phyloP scores from a whole-genome alignment of 2,888 invertebrate genomes.

The Deroplatys truncata region DNA sequence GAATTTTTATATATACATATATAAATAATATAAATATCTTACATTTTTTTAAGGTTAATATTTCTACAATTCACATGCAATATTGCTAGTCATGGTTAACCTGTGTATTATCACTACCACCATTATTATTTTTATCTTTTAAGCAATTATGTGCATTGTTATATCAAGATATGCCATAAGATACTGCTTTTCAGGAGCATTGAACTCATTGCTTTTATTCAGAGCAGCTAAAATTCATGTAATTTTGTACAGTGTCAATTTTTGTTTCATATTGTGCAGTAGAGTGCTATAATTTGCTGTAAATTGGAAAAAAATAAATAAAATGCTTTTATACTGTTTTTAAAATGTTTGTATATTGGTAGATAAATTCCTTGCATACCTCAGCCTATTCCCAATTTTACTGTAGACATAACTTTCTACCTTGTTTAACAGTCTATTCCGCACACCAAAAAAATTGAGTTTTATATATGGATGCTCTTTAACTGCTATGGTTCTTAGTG shows the following conservation, averaged over 20 bases:
- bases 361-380: background rate
- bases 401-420: too few relatives aligned
- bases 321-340: conserved; percentile 32
- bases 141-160: background rate
- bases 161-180: background rate
- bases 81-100: background rate
- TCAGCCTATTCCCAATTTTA: too few relatives aligned
- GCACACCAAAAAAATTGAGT: too few relatives aligned
- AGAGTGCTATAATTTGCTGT: conserved; percentile 18
- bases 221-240: background rate
- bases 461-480: too few relatives aligned
- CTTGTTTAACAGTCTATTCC: too few relatives aligned
- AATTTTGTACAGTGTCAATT: background rate
- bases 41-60: background rate
- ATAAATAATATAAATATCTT: background rate
- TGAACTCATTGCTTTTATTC: background rate
- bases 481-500: too few relatives aligned
- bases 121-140: background rate
- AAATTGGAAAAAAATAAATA: conserved; percentile 24
- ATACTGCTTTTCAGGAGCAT: background rate
- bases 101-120: background rate
- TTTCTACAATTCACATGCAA: background rate
- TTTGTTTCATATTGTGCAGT: background rate
- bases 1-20: background rate
- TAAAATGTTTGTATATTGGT: conserved; percentile 9